Evolutionary conservation across 1,140 invertebrate species (phyloP), one percentile per base, ranked within the genome.

Genomic region (Eupeodes corollae): DNA sequence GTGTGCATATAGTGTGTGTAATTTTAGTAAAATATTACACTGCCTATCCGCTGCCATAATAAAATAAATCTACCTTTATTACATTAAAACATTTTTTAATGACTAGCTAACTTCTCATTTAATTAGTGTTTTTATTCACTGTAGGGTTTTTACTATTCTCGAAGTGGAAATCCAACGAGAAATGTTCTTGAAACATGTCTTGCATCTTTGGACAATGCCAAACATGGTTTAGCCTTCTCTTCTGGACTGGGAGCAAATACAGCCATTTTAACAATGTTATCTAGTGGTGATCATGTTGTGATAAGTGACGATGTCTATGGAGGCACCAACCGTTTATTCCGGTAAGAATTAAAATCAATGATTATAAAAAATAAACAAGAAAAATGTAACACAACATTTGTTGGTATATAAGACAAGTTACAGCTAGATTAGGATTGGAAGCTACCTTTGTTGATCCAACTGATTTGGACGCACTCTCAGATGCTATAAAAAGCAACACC

Each of bases 241-340:
- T 96, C 92, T 33, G 96, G 96, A 16, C 70, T 98, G 19, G 93
- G 90, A 26, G 83, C 93, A 1, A 85, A 80, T 0, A 85, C 82
- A 2, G 79, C 81, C 3, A 63, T 98, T 1, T 72, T 79, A 1
- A 77, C 85, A 41, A 65, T 96, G 44, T 69, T 99, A 1, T 79
- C 78, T 44, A 51, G 71, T 50, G 95, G 95, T 1, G 94, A 99
- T 70, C 91, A 98, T 63, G 76, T 99, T 6, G 62, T 99, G 30
- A 83, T 82, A 48, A 84, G 87, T 51, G 90, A 98, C 70, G 94
- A 99, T 73, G 73, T 98, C 8, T 99, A 99, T 65, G 96, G 95
- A 46, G 96, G 92, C 13, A 97, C 92, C 5, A 82, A 83, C 53
- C 73, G 84, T 55, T 71, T 78, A 5, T 52, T 62, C 12, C 50